Conservation (phyloP, 2,888 invertebrate species). For the Caenorhabditis becei region DNA sequence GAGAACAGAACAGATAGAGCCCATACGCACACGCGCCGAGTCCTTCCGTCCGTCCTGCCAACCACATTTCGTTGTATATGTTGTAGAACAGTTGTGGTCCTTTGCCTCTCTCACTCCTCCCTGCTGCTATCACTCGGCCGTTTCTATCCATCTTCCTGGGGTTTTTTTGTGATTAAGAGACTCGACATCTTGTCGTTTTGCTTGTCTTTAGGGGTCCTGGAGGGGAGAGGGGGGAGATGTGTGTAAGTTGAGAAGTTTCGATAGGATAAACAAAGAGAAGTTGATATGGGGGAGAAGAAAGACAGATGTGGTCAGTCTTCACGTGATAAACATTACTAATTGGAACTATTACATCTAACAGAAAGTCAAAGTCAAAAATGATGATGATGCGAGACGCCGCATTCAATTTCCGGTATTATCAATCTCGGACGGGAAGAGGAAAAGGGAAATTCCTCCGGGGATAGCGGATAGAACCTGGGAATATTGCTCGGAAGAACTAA, state of each 20-base stretch:
- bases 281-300: slow-evolving; percentile 37
- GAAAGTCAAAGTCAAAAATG: too few species aligned
- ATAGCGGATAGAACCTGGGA: neutral
- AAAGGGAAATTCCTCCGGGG: too few species aligned
- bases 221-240: neutral
- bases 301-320: neutral
- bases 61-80: slow-evolving; percentile 64
- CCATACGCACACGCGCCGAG: slow-evolving; percentile 18
- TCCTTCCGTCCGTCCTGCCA: slow-evolving; percentile 37
- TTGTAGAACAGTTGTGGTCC: slow-evolving; percentile 64
- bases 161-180: slow-evolving; percentile 57
- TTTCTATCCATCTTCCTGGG: slow-evolving; percentile 58
- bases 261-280: slow-evolving; percentile 49
- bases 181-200: slow-evolving; percentile 42
- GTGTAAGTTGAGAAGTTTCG: slow-evolving; percentile 58
- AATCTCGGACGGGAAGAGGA: slow-evolving; percentile 6
- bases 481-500: slow-evolving; percentile 10
- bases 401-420: slow-evolving; percentile 50
- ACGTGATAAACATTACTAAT: slow-evolving; percentile 12
- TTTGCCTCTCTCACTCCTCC: slow-evolving; percentile 23
- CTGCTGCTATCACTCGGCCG: slow-evolving; percentile 26
- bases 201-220: slow-evolving; percentile 38
- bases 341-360: too few species aligned
- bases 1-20: slow-evolving; percentile 51
- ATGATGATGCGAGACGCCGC: too few species aligned